These are phyloP conservation scores for Phymanthus crucifer DNA, from an alignment of 92 coral and sea anemone species.

Conservation along the genomic window DNA sequence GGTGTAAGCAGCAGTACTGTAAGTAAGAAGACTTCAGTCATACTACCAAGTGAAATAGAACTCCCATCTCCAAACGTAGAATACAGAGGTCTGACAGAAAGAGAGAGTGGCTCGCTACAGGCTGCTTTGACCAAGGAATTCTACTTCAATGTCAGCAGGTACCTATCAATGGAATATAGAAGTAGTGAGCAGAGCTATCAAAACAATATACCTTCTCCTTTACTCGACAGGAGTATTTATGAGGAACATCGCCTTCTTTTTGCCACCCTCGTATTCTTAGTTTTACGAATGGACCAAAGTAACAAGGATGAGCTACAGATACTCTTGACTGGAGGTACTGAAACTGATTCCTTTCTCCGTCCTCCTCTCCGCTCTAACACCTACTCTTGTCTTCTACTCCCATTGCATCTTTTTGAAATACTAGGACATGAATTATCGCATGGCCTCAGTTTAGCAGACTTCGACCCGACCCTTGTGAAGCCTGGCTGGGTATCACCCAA, in stretches of 20 bases:
- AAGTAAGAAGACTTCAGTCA: slow-evolving; percentile 64
- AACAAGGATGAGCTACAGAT: slow-evolving; percentile 46
- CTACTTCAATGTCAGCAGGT: slow-evolving; percentile 88
- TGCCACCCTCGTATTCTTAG: slow-evolving; percentile 74
- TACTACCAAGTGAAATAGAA: slow-evolving; percentile 77
- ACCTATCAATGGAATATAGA: neutral
- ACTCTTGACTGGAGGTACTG: slow-evolving; percentile 64
- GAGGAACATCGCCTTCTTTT: slow-evolving; percentile 83
- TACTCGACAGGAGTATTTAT: slow-evolving; percentile 71
- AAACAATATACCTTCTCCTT: neutral
- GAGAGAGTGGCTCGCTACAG: slow-evolving; percentile 59
- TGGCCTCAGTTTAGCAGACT: slow-evolving; percentile 83
- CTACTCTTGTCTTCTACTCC: neutral
- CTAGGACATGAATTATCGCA: slow-evolving; percentile 60
- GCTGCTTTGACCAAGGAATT: slow-evolving; percentile 78
- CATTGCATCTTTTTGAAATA: neutral
- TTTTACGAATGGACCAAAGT: slow-evolving; percentile 45
- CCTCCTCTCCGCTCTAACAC: too few relatives aligned
- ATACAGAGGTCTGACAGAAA: slow-evolving; percentile 72
- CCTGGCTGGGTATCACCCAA: slow-evolving; percentile 84
- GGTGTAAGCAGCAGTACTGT: neutral
- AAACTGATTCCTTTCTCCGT: too few relatives aligned
- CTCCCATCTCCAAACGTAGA: slow-evolving; percentile 85
- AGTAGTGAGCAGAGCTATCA: neutral
- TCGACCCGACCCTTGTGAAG: slow-evolving; percentile 92